Evolutionary conservation across 2,888 invertebrate species (phyloP).

Genomic region (Drosophila cognata): DNA sequence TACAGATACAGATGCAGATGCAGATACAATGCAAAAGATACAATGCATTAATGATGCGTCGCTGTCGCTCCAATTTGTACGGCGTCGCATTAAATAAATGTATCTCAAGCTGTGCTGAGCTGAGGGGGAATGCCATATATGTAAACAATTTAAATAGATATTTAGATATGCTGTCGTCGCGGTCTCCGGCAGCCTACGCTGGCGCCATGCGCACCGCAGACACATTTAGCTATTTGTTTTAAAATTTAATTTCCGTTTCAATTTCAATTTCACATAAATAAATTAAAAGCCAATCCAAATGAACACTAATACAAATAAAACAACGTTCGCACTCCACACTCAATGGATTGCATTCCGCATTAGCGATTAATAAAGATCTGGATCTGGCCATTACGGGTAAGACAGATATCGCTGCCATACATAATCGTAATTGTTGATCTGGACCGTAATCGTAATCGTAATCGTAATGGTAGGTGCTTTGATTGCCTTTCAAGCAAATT

Average conservation of each 20-base stretch:
- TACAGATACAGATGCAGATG: slow-evolving; percentile 1
- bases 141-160: slow-evolving; percentile 80
- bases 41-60: slow-evolving; percentile 63
- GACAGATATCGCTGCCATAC: slow-evolving; percentile 60
- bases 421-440: slow-evolving; percentile 38
- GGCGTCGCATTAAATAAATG: slow-evolving; percentile 78
- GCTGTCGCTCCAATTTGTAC: slow-evolving; percentile 70
- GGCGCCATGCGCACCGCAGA: slow-evolving; percentile 73
- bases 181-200: slow-evolving; percentile 73
- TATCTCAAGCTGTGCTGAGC: slow-evolving; percentile 74
- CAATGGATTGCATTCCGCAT: slow-evolving; percentile 48
- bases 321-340: slow-evolving; percentile 22
- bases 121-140: slow-evolving; percentile 55
- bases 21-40: slow-evolving; percentile 49
- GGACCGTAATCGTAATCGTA: slow-evolving; percentile 28
- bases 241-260: slow-evolving; percentile 84
- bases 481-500: slow-evolving; percentile 33
- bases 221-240: slow-evolving; percentile 70
- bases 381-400: slow-evolving; percentile 28
- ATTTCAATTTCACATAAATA: slow-evolving; percentile 80
- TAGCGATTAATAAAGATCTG: slow-evolving; percentile 63
- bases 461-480: slow-evolving; percentile 21
- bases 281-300: slow-evolving; percentile 67
- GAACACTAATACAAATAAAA: slow-evolving; percentile 34
- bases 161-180: slow-evolving; percentile 75